Evolutionary conservation across 92 coral and sea anemone species (phyloP).

Genomic region (Actinostola sp.): DNA sequence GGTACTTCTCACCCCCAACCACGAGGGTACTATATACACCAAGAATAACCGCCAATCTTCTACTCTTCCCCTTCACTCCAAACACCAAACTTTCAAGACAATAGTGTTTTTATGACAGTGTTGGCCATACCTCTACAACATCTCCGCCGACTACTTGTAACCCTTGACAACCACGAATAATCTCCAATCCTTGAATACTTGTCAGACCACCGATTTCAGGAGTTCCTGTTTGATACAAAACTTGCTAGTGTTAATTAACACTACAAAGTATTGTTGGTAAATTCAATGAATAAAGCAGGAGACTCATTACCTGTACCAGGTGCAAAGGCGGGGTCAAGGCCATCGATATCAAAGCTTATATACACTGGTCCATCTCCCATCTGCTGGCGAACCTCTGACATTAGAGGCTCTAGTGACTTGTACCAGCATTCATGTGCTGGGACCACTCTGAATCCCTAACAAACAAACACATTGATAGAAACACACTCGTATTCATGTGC

Average conservation of each 20-base stretch:
- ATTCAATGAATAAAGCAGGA: not conserved
- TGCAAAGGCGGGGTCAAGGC: constrained; percentile 83
- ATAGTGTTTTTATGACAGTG: too few relatives aligned
- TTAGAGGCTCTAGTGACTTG: constrained; percentile 78
- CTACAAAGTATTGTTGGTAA: not conserved
- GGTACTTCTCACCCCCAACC: too few relatives aligned
- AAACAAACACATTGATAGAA: too few relatives aligned
- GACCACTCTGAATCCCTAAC: constrained; percentile 84
- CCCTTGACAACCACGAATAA: constrained; percentile 84
- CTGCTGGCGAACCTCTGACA: constrained; percentile 89
- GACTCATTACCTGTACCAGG: constrained; percentile 82
- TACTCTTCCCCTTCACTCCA: too few relatives aligned
- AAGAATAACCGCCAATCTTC: too few relatives aligned
- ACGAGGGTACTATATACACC: too few relatives aligned
- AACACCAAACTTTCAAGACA: too few relatives aligned
- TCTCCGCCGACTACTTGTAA: constrained; percentile 87
- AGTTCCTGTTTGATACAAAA: constrained; percentile 60
- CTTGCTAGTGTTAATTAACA: not conserved
- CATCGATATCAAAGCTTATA: constrained; percentile 84
- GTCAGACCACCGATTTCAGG: constrained; percentile 92
- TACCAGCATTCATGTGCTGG: constrained; percentile 83
- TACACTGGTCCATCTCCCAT: constrained; percentile 93
- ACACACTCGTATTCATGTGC: too few relatives aligned
- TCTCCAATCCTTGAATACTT: constrained; percentile 83
- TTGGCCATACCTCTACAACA: constrained; percentile 73